Percentiles rank a stretch among this genome's conserved stretches.
These are phyloP conservation scores for Serrognathus titanus DNA, from an alignment of 2,888 invertebrate species.

Conservation along the genomic window DNA sequence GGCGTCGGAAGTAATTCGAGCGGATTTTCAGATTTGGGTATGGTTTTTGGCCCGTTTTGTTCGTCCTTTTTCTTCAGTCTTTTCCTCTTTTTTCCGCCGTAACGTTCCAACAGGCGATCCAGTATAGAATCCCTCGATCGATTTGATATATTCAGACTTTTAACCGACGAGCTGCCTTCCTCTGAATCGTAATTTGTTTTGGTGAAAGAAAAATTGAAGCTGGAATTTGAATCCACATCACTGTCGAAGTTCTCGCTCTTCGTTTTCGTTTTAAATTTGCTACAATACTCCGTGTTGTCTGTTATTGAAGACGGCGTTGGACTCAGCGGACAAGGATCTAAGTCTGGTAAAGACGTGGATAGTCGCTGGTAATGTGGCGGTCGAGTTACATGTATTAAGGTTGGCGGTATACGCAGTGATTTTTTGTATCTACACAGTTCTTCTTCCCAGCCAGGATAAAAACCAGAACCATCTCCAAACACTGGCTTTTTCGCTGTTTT, in stretches of 20 bases:
- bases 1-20: slow-evolving; percentile 63
- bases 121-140: slow-evolving; percentile 49
- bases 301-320: slow-evolving; percentile 64
- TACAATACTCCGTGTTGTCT: slow-evolving; percentile 47
- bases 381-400: slow-evolving; percentile 75
- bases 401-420: slow-evolving; percentile 76
- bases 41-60: slow-evolving; percentile 54
- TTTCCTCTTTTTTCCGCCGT: slow-evolving; percentile 57
- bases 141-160: slow-evolving; percentile 56
- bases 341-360: slow-evolving; percentile 73
- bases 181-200: slow-evolving; percentile 64
- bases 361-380: slow-evolving; percentile 65
- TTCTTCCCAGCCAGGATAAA: slow-evolving; percentile 79
- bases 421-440: slow-evolving; percentile 80
- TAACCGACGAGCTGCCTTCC: slow-evolving; percentile 64
- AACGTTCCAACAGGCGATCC: slow-evolving; percentile 65
- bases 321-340: slow-evolving; percentile 72
- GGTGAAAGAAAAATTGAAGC: slow-evolving; percentile 54
- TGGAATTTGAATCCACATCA: slow-evolving; percentile 66
- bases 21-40: slow-evolving; percentile 56
- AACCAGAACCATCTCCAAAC: slow-evolving; percentile 69
- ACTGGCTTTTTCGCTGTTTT: slow-evolving; percentile 55
- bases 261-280: slow-evolving; percentile 37
- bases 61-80: slow-evolving; percentile 57
- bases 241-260: slow-evolving; percentile 54